These are phyloP conservation scores for Euura lappo DNA, from an alignment of 1,140 invertebrate genomes.

Conservation along the genomic window DNA sequence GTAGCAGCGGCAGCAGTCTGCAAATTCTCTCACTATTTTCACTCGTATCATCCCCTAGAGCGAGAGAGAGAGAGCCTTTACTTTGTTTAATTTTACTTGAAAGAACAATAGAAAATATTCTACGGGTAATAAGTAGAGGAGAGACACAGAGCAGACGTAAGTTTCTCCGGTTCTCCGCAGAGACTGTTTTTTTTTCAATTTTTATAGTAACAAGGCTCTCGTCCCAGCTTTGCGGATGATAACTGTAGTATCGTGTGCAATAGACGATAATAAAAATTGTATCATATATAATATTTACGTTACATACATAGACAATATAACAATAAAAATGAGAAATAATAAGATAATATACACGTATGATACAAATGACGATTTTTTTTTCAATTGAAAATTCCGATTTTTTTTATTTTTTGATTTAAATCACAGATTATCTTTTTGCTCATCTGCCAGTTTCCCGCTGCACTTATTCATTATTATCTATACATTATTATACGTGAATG, in stretches of 20 bases:
- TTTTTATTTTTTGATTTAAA: neutral
- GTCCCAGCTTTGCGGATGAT: neutral
- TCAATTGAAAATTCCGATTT: neutral
- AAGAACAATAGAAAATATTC: neutral
- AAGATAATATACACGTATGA: neutral
- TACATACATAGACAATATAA: neutral
- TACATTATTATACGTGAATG: neutral
- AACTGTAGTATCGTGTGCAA: neutral
- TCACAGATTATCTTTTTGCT: conserved; percentile 8
- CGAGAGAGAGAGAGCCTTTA: neutral
- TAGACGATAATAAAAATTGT: neutral
- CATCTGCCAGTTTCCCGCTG: neutral
- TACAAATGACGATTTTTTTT: neutral
- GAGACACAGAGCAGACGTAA: neutral
- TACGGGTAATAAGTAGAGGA: neutral
- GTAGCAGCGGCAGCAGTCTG: neutral
- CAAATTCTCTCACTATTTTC: neutral
- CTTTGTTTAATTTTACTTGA: no score
- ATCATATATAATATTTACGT: neutral
- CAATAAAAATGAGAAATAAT: neutral
- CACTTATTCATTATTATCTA: neutral
- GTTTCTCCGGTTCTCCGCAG: neutral
- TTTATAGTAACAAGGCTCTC: neutral
- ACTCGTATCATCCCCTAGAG: neutral
- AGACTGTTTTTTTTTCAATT: neutral